Evolutionary conservation across 2,888 invertebrate genomes (phyloP).

Genomic region (Rhimphoctona megacephalus): DNA sequence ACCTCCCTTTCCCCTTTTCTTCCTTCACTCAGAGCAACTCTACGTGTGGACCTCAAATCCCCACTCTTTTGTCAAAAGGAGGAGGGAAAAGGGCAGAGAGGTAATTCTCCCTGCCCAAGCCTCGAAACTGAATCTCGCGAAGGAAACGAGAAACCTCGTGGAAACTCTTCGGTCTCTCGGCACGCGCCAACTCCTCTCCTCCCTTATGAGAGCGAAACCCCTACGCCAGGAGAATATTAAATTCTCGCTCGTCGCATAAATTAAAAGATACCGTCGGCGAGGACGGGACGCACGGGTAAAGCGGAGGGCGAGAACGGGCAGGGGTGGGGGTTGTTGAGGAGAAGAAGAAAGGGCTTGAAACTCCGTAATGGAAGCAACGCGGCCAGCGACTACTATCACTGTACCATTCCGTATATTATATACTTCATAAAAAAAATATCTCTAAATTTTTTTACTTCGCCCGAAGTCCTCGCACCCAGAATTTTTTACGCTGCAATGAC

Average conservation of each 20-base stretch:
- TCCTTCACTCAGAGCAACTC: conserved; percentile 27
- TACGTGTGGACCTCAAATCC: conserved; percentile 12
- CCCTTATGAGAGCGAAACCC: conserved; percentile 73
- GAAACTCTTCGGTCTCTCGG: conserved; percentile 64
- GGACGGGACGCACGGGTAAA: conserved; percentile 44
- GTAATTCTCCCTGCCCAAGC: not conserved
- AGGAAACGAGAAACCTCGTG: conserved; percentile 59
- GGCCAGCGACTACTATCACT: conserved; percentile 58
- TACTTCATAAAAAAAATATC: conserved; percentile 25
- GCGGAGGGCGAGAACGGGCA: not conserved
- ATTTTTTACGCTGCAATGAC: conserved; percentile 28
- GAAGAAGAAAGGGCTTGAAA: conserved; percentile 30
- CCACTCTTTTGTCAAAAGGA: not conserved
- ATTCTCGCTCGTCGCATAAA: conserved; percentile 83
- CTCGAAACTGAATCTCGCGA: conserved; percentile 26
- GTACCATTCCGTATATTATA: conserved; percentile 46
- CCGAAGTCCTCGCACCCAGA: conserved; percentile 14
- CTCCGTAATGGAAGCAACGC: conserved; percentile 30
- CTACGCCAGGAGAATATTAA: conserved; percentile 83
- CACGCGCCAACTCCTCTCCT: conserved; percentile 67
- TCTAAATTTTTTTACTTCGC: conserved; percentile 1
- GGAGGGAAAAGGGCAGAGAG: not conserved
- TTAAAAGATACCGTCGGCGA: conserved; percentile 81
- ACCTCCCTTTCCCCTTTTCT: conserved; percentile 44
- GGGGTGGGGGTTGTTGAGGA: not conserved